These are phyloP conservation scores for Bombycilla garrulus DNA, from an alignment of 2,113 vertebrate species.

Conservation along the genomic window DNA sequence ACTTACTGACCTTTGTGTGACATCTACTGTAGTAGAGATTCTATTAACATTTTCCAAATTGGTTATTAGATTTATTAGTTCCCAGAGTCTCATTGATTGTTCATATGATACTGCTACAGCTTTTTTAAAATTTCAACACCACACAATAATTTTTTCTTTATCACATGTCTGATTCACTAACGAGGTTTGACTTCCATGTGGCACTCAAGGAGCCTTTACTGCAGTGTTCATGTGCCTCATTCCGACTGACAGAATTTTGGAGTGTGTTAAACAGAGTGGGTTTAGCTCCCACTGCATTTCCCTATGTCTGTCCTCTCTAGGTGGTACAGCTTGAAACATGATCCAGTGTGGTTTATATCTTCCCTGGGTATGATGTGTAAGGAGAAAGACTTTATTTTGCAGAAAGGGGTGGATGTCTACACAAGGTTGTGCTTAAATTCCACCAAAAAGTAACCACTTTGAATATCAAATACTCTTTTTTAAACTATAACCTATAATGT, in stretches of 20 bases:
- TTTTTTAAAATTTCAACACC: neutral
- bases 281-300: neutral
- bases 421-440: neutral
- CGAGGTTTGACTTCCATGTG: neutral
- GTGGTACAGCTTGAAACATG: neutral
- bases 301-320: neutral
- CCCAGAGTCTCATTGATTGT: neutral
- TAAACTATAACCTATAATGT: neutral
- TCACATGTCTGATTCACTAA: neutral
- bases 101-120: neutral
- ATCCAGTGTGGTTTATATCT: neutral
- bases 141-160: neutral
- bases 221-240: neutral
- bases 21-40: neutral
- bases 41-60: neutral
- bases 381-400: neutral
- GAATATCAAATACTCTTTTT: neutral
- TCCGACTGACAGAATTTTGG: neutral
- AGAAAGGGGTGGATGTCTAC: neutral
- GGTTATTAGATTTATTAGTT: neutral
- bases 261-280: neutral
- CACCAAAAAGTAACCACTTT: neutral
- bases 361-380: neutral
- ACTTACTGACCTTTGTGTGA: neutral
- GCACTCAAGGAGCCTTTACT: accelerated